Base-by-base conservation (phyloP, 2,113 vertebrate genomes). In the Hemiprocne comata region DNA sequence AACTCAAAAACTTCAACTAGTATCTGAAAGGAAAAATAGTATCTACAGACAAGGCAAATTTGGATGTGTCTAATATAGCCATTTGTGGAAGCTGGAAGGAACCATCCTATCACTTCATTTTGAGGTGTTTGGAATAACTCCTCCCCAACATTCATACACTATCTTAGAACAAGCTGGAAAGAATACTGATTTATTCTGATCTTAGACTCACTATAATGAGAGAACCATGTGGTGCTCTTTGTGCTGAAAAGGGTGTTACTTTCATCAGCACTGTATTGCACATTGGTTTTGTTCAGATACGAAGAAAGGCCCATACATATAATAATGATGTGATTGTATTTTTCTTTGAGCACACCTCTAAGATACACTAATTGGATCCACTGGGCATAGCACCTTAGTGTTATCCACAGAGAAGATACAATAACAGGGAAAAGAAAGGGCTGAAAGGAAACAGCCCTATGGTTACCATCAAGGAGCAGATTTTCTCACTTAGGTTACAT, bases 21-120 rank as follows among this genome's bases (percentile, higher is more conserved):
- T 21, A 86, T 44, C 33, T 71, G 87, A 96, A 94, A 79, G 9
- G 33, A 89, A 96, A 95, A 88, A 10, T 1, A 90, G 38, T 51
- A 80, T 4, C 38, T 88, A 72, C 4, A 3, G 17, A 62, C 19
- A 69, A 51, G 16, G 42, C 17, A 91, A 83, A 85, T 85, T 55
- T 65, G 42, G 17, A 94, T 77, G 14, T 12, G 9, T 80, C 23
- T 51, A 36, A 72, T 11, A 46, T 0, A 15, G 31, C 9, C 36
- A 46, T 61, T 82, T 72, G 23, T 87, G 66, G 89, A 95, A 74
- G 70, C 67, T 70, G 57, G 19, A 80, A 85, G 87, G 40, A 78
- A 60, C 29, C 38, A 86, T 20, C 57, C 38, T 2, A 64, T 11
- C 66, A 64, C 17, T 78, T 69, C 13, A 13, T 86, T 79, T 34